Evolutionary conservation across 2,113 vertebrate genomes (phyloP).

Genomic region (Dicaeum eximium): DNA sequence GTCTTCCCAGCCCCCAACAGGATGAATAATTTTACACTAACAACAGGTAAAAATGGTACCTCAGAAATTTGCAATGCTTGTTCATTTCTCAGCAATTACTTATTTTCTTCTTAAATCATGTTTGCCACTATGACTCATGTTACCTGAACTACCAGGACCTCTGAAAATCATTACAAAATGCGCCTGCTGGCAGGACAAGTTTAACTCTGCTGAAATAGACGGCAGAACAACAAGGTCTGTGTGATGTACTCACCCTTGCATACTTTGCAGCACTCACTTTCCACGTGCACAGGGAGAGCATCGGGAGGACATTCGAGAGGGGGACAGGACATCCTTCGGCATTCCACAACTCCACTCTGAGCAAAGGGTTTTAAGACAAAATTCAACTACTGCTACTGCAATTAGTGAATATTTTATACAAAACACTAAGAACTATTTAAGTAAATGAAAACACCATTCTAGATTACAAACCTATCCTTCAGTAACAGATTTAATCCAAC

Average conservation of each 20-base stretch:
- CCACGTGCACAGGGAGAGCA: conserved; percentile 81
- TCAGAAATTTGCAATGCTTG: neutral
- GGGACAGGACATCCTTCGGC: conserved; percentile 87
- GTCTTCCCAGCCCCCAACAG: neutral
- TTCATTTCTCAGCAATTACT: neutral
- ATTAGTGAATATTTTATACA: neutral
- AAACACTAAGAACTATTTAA: neutral
- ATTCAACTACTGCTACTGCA: neutral
- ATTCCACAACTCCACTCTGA: conserved; percentile 88
- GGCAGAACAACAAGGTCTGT: accelerated
- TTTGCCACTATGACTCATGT: accelerated
- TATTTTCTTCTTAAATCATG: neutral
- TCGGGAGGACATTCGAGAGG: conserved; percentile 84
- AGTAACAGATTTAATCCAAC: neutral
- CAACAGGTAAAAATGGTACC: neutral
- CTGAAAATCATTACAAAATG: neutral
- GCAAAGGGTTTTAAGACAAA: neutral
- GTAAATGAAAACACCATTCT: neutral
- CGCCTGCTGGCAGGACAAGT: neutral
- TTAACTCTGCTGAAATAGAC: neutral
- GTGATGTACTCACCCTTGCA: conserved; percentile 84
- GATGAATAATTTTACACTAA: neutral
- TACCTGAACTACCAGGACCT: neutral
- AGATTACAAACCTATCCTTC: neutral
- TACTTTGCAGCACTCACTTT: conserved; percentile 87